phyloP scores from a whole-genome alignment of 2,888 invertebrate species.

The Drosophila ezoana region DNA sequence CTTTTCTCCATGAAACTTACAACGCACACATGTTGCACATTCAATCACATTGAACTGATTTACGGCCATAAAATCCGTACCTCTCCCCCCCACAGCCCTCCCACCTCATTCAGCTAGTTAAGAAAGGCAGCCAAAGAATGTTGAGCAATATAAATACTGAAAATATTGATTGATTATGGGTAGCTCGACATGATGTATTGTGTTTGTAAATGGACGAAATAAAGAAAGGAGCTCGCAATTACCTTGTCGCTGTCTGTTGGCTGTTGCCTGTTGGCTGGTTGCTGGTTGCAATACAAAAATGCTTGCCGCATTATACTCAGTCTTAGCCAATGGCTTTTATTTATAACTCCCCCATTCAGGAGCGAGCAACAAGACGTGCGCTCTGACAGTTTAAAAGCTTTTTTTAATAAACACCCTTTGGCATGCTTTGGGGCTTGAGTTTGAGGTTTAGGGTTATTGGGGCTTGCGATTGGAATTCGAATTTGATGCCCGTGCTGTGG shows the following conservation, averaged over 20 bases:
- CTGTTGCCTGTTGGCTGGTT: neutral
- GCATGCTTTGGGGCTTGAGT: conserved; percentile 12
- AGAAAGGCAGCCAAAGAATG: conserved; percentile 3
- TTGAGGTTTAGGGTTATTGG: conserved; percentile 14
- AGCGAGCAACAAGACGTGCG: conserved; percentile 31
- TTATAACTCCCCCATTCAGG: conserved; percentile 52
- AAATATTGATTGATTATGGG: conserved; percentile 73
- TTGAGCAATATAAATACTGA: conserved; percentile 37
- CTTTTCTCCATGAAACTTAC: neutral
- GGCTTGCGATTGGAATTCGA: conserved; percentile 10
- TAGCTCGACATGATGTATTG: conserved; percentile 67
- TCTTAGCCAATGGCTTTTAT: conserved; percentile 68
- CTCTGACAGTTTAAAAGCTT: conserved; percentile 79
- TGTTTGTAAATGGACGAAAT: conserved; percentile 36
- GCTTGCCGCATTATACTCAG: conserved; percentile 52
- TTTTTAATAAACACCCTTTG: conserved; percentile 71
- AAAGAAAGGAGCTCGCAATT: conserved; percentile 57
- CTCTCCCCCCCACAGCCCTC: rapidly evolving
- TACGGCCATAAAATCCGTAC: conserved; percentile 7
- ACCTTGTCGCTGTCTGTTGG: conserved; percentile 48
- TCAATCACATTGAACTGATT: conserved; percentile 35
- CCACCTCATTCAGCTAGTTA: neutral
- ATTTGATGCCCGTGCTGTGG: conserved; percentile 27
- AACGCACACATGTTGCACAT: conserved; percentile 38
- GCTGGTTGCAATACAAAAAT: conserved; percentile 37